Base-by-base conservation (phyloP, 2,888 invertebrate species). In the Hemistola chrysoprasaria region DNA sequence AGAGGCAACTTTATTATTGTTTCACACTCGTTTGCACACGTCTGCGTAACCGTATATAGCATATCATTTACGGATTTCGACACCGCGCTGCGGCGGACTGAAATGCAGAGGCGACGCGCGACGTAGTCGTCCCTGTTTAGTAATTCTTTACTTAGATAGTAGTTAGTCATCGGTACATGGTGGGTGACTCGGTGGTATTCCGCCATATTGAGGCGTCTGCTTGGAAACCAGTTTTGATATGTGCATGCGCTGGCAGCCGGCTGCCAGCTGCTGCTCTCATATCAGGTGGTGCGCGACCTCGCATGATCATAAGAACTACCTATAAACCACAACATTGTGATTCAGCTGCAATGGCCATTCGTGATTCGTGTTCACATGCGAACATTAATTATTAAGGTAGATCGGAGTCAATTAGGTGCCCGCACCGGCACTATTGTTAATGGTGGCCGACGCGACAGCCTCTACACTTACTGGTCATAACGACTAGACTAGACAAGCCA, bases 281-380 rank as follows among this genome's bases (percentile, higher is more conserved):
- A 82, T 86, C 86, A 85, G 85, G 83, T 86, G 86, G 78, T 79
- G 68, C 64, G 79, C 71, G 78, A 75, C 78, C 78, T 78, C 73
- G 77, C 64, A 54, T 69, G 65, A 62, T 69, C 68, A 66, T 70
- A 71, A 70, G 62, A 62, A 62, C 62, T 60, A 44, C 47, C 24
- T 44, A 52, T 51, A 36, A 37, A 40, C 46, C 33, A 40, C 35
- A 35, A 39, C 30, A 16, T 46, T 29, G 29, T 52, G 50, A 51
- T 49, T 53, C 43, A 43, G 40, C 45, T 40, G 47, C 44, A 37
- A 27, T 27, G 11, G 23, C 23, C 24, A 11, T 26, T 48, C 37
- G 37, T 37, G 40, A 34, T 16, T 16, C 16, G 16, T 39, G 31
- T 41, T 37, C 35, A 41, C 41, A 46, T 47, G 50, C 56, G 44